Evolutionary conservation across 2,888 invertebrate species (phyloP), one percentile per base, ranked within the genome.

Genomic region (Drosophila parthenogenetica): DNA sequence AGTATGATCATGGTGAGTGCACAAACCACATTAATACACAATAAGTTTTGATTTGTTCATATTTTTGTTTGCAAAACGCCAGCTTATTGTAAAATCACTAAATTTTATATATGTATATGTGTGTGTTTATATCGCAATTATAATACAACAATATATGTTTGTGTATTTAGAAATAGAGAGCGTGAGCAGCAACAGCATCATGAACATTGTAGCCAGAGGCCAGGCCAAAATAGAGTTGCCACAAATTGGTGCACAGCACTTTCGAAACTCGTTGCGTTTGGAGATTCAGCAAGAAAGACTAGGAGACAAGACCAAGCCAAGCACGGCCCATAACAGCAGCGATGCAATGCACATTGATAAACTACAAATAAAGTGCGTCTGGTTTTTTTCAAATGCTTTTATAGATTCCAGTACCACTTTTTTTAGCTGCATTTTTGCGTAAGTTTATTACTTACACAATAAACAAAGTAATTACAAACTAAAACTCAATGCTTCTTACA

Each of bases 191-290:
- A 48, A 53, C 68, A 74, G 66, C 69, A 37, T 49, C 67, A 59
- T 64, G 68, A 71, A 75, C n/a, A 60, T 62, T 66, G 75, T 69
- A 80, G 69, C 79, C 72, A 67, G 49, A 61, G 73, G 42, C 53
- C 46, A 32, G 8, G 29, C 29, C 29, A 17, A 25, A 50, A 35
- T 11, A 13, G 35, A 42, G 39, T 50, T 65, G 61, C 61, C 61
- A 61, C 69, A 55, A 67, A 35, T 32, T 32, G 35, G 37, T 49
- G 4, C 64, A 37, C 37, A 4, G 35, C 17, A 7, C 32, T 29
- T 39, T 8, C n/a, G 22, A 22, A 5, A 5, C 22, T 22, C 58
- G 17, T 39, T 45, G 55, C 32, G 53, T 43, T 55, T 14, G 25
- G 51, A 29, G 43, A 58, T 50, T 54, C 55, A 42, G 51, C 63